Base-by-base conservation (phyloP, 1,140 invertebrate genomes). In the Drosophila repletoides region DNA sequence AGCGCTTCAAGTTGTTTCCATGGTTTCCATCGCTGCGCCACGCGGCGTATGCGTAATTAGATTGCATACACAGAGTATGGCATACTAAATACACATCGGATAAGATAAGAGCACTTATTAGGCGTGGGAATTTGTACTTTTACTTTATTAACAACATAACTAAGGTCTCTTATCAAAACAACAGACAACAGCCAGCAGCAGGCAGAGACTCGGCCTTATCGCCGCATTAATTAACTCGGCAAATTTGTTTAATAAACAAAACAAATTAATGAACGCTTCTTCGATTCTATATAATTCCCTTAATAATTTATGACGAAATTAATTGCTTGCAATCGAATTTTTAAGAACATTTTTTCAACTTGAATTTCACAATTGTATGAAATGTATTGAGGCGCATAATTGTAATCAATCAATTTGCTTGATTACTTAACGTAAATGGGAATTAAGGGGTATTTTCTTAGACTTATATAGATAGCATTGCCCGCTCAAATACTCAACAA, bases 11-110 rank as follows among this genome's bases (percentile, higher is more conserved):
- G 3, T 9, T 28, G 74, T 72, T 52, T 55, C 7, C 51, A 68
- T 43, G 68, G 26, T 33, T 22, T 21, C 14, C 33, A 12, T n/a
- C 48, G 38, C 48, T 43, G 41, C 22, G 10, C 12, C 28, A 56
- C 58, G 19, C 48, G 26, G 48, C 58, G 76, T 70, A 74, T 80
- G 19, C 70, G 40, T 80, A 70, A 74, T 74, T 74, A 36, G 74
- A 59, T 56, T 19, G 48, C 65, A 46, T 28, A 5, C 31, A 14
- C 33, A 22, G 12, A 14, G 4, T 26, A 19, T 4, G 29, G 0
- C 24, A 48, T 33, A 31, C 17, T 10, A 17, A 19, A 24, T 10
- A 14, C 34, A 12, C 12, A 0, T 1, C 0, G n/a, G 58, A 80
- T 79, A 70, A 79, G 75, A 79, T 79, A 79, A 40, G 19, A 12